Conservation (phyloP, 2,113 vertebrate species). For the Ophthalmolycus amberensis region DNA sequence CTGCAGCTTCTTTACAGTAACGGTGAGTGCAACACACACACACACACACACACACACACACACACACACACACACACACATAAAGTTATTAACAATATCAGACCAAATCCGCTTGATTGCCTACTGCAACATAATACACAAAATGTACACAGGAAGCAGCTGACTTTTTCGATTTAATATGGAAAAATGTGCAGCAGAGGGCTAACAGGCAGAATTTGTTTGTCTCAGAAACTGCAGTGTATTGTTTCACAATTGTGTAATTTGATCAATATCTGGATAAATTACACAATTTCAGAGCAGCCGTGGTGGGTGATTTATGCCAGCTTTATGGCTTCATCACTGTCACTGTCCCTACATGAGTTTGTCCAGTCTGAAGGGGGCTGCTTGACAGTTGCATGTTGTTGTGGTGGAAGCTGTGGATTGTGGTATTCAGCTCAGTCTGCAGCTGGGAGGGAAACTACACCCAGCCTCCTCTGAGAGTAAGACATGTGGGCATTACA, state of each 20-base stretch:
- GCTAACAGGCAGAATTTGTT: conserved; percentile 29
- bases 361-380: conserved; percentile 32
- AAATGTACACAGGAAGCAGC: conserved; percentile 1
- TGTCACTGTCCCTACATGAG: conserved; percentile 47
- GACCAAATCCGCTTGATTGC: background rate
- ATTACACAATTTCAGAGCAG: conserved; percentile 35
- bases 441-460: conserved; percentile 9
- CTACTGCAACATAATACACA: background rate
- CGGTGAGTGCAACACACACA: conserved; percentile 82
- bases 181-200: conserved; percentile 3
- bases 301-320: conserved; percentile 5
- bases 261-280: conserved; percentile 27
- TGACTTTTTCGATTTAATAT: conserved; percentile 5
- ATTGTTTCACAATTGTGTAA: conserved; percentile 38
- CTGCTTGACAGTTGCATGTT: conserved; percentile 22
- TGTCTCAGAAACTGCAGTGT: conserved; percentile 8
- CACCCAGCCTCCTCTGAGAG: conserved; percentile 18
- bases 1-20: conserved; percentile 96
- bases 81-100: conserved; percentile 2
- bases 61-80: conserved; percentile 19
- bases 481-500: background rate
- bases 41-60: conserved; percentile 8
- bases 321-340: conserved; percentile 35
- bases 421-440: conserved; percentile 24
- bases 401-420: conserved; percentile 18